These are phyloP conservation scores for Datnioides undecimradiatus DNA, from an alignment of 2,113 vertebrate genomes.

Conservation along the genomic window DNA sequence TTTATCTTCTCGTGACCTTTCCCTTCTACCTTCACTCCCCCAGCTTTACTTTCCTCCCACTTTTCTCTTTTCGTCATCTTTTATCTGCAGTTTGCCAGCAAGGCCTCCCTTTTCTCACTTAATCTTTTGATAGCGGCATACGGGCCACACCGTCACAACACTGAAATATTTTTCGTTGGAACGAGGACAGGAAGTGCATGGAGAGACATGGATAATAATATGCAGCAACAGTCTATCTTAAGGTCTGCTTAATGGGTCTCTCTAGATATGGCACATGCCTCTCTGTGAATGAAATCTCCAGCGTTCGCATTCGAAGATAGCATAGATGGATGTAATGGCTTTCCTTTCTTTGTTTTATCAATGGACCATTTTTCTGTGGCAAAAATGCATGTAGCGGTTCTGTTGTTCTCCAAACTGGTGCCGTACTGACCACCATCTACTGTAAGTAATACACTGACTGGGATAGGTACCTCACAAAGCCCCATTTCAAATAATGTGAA, in stretches of 20 bases:
- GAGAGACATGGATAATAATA: neutral
- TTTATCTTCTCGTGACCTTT: conserved; percentile 38
- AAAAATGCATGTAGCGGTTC: no score
- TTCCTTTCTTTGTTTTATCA: no score
- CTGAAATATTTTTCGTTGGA: neutral
- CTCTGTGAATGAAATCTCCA: neutral
- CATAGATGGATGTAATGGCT: no score
- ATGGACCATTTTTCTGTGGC: no score
- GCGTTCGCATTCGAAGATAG: no score
- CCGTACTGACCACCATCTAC: no score
- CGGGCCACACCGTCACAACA: neutral
- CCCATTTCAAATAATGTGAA: no score
- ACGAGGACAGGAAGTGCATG: neutral
- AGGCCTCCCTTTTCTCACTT: conserved; percentile 9
- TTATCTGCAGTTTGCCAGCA: conserved; percentile 12
- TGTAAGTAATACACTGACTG: no score
- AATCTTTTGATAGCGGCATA: conserved; percentile 25
- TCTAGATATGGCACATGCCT: neutral
- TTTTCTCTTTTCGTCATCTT: neutral
- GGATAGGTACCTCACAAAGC: no score
- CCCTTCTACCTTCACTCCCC: neutral
- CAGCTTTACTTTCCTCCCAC: conserved; percentile 12
- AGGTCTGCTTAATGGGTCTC: no score
- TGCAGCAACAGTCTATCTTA: no score
- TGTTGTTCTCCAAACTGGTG: no score